A percentile compares a stretch with the other conserved stretches of the same genome.
These are phyloP conservation scores for Tribolium madens DNA, from an alignment of 1,140 invertebrate species.

Conservation along the genomic window DNA sequence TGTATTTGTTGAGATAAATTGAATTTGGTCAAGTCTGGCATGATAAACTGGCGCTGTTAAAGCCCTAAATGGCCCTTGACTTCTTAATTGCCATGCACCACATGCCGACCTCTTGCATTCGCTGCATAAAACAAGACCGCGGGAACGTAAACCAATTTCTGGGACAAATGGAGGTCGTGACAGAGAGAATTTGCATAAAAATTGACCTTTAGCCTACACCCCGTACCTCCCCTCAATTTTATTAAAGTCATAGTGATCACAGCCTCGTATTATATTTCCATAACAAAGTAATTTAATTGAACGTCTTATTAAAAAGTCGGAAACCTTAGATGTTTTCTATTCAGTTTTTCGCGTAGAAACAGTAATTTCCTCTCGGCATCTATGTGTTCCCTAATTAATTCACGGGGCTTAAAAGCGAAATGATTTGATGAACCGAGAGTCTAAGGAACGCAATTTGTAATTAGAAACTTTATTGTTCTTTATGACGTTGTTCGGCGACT, in stretches of 20 bases:
- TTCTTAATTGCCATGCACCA: constrained; percentile 53
- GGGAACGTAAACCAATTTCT: constrained; percentile 48
- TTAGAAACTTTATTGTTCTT: constrained; percentile 44
- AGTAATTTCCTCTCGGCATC: not conserved
- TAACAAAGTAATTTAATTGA: constrained; percentile 10
- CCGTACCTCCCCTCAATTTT: not conserved
- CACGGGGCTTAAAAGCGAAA: constrained; percentile 16
- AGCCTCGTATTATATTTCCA: not conserved
- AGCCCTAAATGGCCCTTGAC: not conserved
- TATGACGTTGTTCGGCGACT: constrained; percentile 32
- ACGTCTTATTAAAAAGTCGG: not conserved
- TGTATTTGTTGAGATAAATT: not conserved
- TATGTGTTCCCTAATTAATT: constrained; percentile 42
- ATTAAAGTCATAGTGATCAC: not conserved
- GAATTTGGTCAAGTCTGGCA: not conserved
- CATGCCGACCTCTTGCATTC: constrained; percentile 45
- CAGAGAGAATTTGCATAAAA: constrained; percentile 60
- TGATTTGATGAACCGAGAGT: constrained; percentile 28
- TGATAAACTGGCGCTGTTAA: not conserved
- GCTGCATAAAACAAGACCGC: constrained; percentile 58
- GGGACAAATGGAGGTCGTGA: constrained; percentile 59
- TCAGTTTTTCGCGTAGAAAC: not conserved
- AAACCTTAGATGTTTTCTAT: not conserved
- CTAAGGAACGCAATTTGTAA: constrained; percentile 34
- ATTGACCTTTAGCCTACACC: constrained; percentile 54